Base-by-base conservation (phyloP, 2,888 invertebrate genomes). In the Coelogynopora nodosa region DNA sequence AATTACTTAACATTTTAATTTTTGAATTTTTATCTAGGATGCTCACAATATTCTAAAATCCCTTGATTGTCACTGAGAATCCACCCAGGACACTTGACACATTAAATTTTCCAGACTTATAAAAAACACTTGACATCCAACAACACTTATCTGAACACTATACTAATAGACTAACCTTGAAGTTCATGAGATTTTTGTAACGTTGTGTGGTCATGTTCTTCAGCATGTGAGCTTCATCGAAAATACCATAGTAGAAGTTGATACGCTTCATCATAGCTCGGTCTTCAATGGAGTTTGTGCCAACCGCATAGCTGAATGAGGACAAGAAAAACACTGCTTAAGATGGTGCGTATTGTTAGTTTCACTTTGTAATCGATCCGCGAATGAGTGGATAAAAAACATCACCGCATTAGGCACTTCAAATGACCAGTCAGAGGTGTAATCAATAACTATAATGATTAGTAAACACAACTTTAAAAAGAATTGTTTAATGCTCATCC, bases 221-320 rank as follows among this genome's bases (percentile, higher is more conserved):
- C 49, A 98, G 93, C 97, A 98, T 97, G 91, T 98, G 98, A 0
- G 97, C 97, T 91, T 98, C 98, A 91, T 98, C 98, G 91, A 97
- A 97, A 28, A 98, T 93, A 0, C 97, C 96, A 91, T 97, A 98
- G 91, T 97, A 95, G 91, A 97, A 94, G 82, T 94, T 94, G 86
- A 93, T 89, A 87, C 95, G 95, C 67, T 97, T 95, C 87, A 97
- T 94, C 91, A 98, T 96, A 93, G 96, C 94, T 91, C 96, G 95
- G 87, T 96, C 95, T 90, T 97, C 97, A 0, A 95, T 94, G 88
- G 95, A 95, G 88, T 96, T 96, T 89, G 94, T 94, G 29, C 96
- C 94, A 93, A 96, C 95, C 88, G 95, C 94, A 92, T 94, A 94
- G 1, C 93, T 93, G 88, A 29, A 13, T n/a, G 5, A 80, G 5